These are phyloP conservation scores for Panthera leo DNA, from an alignment of 2,113 vertebrate species.

Conservation along the genomic window DNA sequence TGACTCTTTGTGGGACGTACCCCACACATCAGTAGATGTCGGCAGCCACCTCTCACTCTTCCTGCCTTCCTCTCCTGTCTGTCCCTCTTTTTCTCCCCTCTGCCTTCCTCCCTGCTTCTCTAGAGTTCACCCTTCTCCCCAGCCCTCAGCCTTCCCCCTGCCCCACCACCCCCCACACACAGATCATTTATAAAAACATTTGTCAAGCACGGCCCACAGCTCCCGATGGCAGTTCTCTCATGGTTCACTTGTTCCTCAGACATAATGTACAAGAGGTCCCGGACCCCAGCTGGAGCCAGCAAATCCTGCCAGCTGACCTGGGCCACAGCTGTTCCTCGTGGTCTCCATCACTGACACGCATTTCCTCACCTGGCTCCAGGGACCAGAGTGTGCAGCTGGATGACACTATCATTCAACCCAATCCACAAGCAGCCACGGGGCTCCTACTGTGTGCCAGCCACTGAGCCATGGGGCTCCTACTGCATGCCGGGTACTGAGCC, in stretches of 20 bases:
- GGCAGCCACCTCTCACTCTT: neutral
- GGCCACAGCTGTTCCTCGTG: neutral
- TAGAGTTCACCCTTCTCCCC: neutral
- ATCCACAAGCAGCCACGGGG: neutral
- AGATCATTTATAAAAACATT: neutral
- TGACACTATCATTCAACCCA: neutral
- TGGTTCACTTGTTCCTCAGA: neutral
- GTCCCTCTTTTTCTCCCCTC: neutral
- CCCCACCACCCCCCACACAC: neutral
- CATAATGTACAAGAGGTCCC: neutral
- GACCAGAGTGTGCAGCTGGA: neutral
- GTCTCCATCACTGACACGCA: neutral
- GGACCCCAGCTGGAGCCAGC: neutral
- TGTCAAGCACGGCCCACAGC: neutral
- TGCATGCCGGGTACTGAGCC: neutral
- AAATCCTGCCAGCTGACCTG: neutral
- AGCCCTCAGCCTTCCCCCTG: neutral
- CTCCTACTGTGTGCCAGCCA: neutral
- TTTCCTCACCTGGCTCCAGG: slow-evolving; percentile 4
- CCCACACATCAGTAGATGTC: fast-evolving
- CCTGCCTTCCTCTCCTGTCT: neutral
- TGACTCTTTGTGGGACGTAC: fast-evolving
- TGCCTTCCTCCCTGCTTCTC: neutral
- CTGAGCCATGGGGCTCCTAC: neutral
- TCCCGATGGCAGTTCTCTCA: neutral